A percentile compares a stretch with the other conserved stretches of the same genome.
phyloP scores from a whole-genome alignment of 2,797 vertebrate genomes.

The Manis javanica region DNA sequence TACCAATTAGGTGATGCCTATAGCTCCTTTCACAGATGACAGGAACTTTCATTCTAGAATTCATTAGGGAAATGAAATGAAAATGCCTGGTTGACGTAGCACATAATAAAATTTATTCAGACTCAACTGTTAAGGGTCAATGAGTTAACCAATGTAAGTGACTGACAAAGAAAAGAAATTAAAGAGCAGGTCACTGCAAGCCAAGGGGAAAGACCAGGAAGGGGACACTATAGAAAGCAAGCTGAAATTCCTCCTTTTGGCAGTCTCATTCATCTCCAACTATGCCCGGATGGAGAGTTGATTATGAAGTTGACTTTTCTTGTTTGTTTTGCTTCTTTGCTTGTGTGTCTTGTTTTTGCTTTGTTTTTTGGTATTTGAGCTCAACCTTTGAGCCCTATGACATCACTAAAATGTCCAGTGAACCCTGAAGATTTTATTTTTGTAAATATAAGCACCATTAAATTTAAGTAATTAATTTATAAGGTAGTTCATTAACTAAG shows the following conservation, averaged over 20 bases:
- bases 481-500: background rate
- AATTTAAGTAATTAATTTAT: slow-evolving; percentile 2
- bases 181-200: background rate
- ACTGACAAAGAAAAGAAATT: background rate
- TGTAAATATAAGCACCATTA: background rate
- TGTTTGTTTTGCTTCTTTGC: background rate
- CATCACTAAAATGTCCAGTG: background rate
- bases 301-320: background rate
- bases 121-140: background rate
- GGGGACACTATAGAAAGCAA: background rate
- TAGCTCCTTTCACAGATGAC: background rate
- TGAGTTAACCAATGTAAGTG: background rate
- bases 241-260: background rate
- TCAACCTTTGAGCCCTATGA: background rate
- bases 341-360: background rate
- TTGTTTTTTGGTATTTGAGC: background rate
- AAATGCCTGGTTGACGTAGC: background rate
- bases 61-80: slow-evolving; percentile 28
- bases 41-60: background rate
- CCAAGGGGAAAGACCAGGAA: background rate
- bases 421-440: background rate
- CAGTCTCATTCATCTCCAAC: background rate
- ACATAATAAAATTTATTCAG: background rate
- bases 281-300: background rate
- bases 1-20: background rate